Evolutionary conservation across 2,113 vertebrate genomes (phyloP).

Genomic region (Psophia crepitans): DNA sequence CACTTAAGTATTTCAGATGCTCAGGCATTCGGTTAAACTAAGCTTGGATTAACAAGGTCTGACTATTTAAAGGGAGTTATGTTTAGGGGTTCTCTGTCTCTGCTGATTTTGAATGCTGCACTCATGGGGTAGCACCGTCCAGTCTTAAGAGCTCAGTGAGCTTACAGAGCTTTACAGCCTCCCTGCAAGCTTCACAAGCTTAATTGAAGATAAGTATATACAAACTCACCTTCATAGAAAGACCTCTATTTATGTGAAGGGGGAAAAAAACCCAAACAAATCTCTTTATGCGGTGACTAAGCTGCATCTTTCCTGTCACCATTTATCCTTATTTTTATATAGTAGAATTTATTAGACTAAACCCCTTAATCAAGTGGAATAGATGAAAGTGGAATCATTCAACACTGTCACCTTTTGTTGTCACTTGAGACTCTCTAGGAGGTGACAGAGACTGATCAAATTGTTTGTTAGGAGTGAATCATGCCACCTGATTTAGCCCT

Average conservation of each 20-base stretch:
- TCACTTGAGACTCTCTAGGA: background rate
- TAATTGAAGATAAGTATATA: slow-evolving; percentile 68
- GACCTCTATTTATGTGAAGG: slow-evolving; percentile 44
- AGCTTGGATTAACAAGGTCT: slow-evolving; percentile 71
- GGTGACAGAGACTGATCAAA: background rate
- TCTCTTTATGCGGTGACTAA: slow-evolving; percentile 43
- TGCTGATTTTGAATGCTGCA: slow-evolving; percentile 49
- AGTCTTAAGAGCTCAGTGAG: slow-evolving; percentile 64
- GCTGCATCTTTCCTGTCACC: slow-evolving; percentile 37
- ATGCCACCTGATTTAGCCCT: background rate
- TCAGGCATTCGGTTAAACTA: slow-evolving; percentile 48
- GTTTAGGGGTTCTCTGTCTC: slow-evolving; percentile 55
- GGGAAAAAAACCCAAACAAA: slow-evolving; percentile 18
- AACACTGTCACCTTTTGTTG: slow-evolving; percentile 29
- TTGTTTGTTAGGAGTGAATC: background rate
- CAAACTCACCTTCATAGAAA: slow-evolving; percentile 52
- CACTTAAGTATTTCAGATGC: slow-evolving; percentile 62
- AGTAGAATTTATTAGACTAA: slow-evolving; percentile 37
- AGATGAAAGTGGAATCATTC: slow-evolving; percentile 51
- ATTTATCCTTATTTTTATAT: slow-evolving; percentile 50
- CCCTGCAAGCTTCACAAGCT: slow-evolving; percentile 62
- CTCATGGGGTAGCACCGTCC: slow-evolving; percentile 40
- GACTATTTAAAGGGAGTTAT: slow-evolving; percentile 62
- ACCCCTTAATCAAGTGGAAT: slow-evolving; percentile 1
- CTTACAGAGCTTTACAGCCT: slow-evolving; percentile 67